Evolutionary conservation across 2,797 vertebrate genomes (phyloP), one percentile per base, ranked within the genome.

Genomic region (Pseudomugil tenellus): DNA sequence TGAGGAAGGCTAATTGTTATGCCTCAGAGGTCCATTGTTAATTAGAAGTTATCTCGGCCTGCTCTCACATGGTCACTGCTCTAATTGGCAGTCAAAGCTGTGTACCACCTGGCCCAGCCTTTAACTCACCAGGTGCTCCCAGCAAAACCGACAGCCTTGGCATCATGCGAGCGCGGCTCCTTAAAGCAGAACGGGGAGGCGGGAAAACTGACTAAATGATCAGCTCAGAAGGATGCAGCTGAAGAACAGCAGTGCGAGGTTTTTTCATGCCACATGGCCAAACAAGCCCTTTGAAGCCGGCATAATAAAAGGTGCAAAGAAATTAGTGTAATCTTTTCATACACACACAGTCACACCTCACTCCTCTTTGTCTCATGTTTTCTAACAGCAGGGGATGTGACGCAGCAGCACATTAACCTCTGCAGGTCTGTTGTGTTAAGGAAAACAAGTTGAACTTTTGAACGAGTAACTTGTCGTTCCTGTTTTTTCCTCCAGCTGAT

Each of bases 41-140:
- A 92, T 91, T 90, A 88, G 84, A 78, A 81, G 78, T 84, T 85
- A 86, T 90, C 82, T 84, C 43, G 59, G 80, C 74, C 79, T 37
- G 72, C 78, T 74, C 81, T 84, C 89, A 79, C 84, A 86, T 78
- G 89, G 84, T 86, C 83, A 79, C 63, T 19, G 14, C 80, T 89
- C 84, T 92, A 89, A 91, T 90, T 89, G 87, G 83, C 86, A 91
- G 87, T 86, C 84, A 68, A 85, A 75, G 84, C 85, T 67, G 85
- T 32, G 77, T 28, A 67, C 87, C 88, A 87, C 89, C 89, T 92
- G 89, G 84, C 87, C 73, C 59, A 59, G 79, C 85, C 86, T 89
- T 86, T 84, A 87, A 81, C 87, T 84, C 84, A 43, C 83, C 85
- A 83, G 81, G 88, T 86, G 84, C 86, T 85, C 58, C 58, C 26